Percentiles rank a stretch among this genome's conserved stretches.
Evolutionary conservation across 2,888 invertebrate species (phyloP).

Genomic region (Helobdella robusta): DNA sequence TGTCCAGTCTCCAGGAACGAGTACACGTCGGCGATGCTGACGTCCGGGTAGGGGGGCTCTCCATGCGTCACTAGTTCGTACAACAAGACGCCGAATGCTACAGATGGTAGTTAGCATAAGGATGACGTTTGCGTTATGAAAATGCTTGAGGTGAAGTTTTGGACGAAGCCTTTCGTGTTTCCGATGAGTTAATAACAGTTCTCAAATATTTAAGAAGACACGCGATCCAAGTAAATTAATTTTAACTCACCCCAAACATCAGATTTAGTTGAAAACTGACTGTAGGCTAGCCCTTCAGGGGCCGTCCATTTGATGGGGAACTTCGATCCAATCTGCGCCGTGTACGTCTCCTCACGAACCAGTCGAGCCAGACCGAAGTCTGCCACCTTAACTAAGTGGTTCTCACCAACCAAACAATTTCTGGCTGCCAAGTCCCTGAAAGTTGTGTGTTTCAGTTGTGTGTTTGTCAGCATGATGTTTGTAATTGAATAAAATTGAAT

Average conservation of each 20-base stretch:
- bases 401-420: constrained; percentile 94
- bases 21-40: constrained; percentile 95
- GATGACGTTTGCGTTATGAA: too few relatives aligned
- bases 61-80: constrained; percentile 99
- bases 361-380: constrained; percentile 94
- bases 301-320: constrained; percentile 99
- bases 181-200: too few relatives aligned
- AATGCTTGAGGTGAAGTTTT: too few relatives aligned
- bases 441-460: neutral
- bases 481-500: too few relatives aligned
- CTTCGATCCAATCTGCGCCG: constrained; percentile 96
- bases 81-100: constrained; percentile 88
- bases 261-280: constrained; percentile 87
- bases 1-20: constrained; percentile 84
- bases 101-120: constrained; percentile 23
- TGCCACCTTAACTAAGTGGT: constrained; percentile 93
- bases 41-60: constrained; percentile 96
- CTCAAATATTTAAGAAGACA: too few relatives aligned
- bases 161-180: too few relatives aligned
- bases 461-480: too few relatives aligned
- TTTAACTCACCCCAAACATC: constrained; percentile 54
- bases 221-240: too few relatives aligned
- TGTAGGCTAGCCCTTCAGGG: constrained; percentile 96
- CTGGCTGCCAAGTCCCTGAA: constrained; percentile 90
- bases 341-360: constrained; percentile 98